Evolutionary conservation across 2,888 invertebrate genomes (phyloP), one percentile per base, ranked within the genome.

Genomic region (Apamea sordens): DNA sequence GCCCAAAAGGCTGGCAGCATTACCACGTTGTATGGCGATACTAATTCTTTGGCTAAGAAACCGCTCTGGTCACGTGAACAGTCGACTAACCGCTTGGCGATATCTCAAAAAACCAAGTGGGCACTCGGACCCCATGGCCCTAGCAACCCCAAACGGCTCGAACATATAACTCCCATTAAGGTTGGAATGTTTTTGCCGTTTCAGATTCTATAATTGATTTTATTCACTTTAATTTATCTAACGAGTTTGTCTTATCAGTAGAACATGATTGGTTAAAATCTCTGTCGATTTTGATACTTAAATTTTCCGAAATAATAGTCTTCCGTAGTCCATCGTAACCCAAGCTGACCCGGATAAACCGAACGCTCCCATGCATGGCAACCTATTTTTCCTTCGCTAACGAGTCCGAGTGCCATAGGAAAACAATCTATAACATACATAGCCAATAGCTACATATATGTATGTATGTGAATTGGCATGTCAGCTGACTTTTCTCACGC

Each of bases 401-500:
- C 56, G 28, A 70, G 32, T 63, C 61, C 59, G 32, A 56, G n/a
- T 65, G 53, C 53, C 76, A 61, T 76, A 70, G 69, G n/a, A 76
- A 69, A 82, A 72, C 69, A 76, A 65, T 73, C 32, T 50, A 7
- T 67, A 61, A 73, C 64, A 65, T 21, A 84, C 44, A 73, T 41
- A 41, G 44, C 44, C 24, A 21, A 56, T 47, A 36, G n/a, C n/a
- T 71, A 56, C 21, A 74, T 32, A 0, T 53, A 24, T 44, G 32
- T n/a, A 36, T 36, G 4, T 18, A 44, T 36, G 36, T 59, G n/a
- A 63, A 32, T 64, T 24, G 24, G 13, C 53, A 59, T 21, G 32
- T 44, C 75, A 80, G 75, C 71, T 80, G 81, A 41, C 68, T 36
- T 64, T 80, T 85, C 85, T 63, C 81, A 85, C 72, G 24, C 50